These are phyloP conservation scores for Mustelus asterias DNA, from an alignment of 2,113 vertebrate species.

Conservation along the genomic window DNA sequence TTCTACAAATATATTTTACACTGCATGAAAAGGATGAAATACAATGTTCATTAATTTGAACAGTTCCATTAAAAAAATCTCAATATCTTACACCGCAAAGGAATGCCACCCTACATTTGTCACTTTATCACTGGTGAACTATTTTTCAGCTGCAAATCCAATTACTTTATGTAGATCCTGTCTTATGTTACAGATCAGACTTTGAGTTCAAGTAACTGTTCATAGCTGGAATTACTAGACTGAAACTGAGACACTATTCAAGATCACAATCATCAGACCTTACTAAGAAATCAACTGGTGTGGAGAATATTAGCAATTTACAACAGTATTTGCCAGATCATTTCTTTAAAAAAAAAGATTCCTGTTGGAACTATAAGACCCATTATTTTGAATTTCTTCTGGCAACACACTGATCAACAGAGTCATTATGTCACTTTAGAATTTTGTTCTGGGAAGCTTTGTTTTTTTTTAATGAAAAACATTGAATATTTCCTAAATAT, in stretches of 20 bases:
- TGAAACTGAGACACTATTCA: neutral
- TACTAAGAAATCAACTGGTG: neutral
- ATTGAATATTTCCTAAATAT: neutral
- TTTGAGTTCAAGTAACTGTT: neutral
- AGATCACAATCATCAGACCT: neutral
- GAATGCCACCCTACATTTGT: too few relatives aligned
- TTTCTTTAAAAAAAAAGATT: neutral
- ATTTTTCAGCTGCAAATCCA: conserved; percentile 14
- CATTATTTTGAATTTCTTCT: neutral
- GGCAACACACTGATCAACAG: neutral
- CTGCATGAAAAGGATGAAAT: neutral
- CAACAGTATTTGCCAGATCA: neutral
- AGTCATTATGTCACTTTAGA: neutral
- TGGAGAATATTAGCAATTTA: neutral
- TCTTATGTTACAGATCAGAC: neutral
- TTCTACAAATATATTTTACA: neutral
- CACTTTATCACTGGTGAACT: conserved; percentile 15
- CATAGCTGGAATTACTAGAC: conserved; percentile 16
- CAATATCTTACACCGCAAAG: neutral
- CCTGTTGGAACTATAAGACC: neutral
- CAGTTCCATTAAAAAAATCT: neutral
- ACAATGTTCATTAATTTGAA: neutral
- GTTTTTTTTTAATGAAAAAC: neutral
- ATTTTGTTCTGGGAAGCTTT: neutral
- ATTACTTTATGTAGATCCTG: conserved; percentile 4